Conservation (phyloP, 2,888 invertebrate genomes). For the Acleris sparsana region DNA sequence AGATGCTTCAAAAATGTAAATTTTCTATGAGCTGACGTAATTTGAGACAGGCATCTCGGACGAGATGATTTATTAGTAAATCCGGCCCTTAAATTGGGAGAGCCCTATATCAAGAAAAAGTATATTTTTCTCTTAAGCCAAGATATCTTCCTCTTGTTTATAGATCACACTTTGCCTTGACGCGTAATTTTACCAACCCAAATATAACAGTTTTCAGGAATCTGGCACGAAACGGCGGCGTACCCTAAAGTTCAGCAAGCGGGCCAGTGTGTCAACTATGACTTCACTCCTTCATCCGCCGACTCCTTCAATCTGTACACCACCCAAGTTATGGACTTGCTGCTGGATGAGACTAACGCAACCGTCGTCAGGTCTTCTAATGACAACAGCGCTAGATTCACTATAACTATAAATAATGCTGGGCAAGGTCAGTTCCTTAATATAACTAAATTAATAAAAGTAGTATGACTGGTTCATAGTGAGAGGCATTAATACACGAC, state of each 20-base stretch:
- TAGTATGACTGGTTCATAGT: too few species aligned
- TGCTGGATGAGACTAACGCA: constrained; percentile 26
- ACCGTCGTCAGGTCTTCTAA: constrained; percentile 20
- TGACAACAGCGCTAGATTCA: constrained; percentile 27
- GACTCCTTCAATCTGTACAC: constrained; percentile 20
- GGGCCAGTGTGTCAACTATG: constrained; percentile 35
- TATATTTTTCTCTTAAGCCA: too few species aligned
- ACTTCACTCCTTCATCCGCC: constrained; percentile 21
- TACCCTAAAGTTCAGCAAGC: constrained; percentile 32
- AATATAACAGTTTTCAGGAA: constrained; percentile 32
- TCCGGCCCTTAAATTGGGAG: too few species aligned
- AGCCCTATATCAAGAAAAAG: too few species aligned
- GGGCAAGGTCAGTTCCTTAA: constrained; percentile 16
- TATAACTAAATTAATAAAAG: too few species aligned
- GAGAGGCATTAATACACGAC: too few species aligned
- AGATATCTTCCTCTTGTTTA: neutral
- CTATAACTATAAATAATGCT: constrained; percentile 18
- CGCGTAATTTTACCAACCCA: neutral
- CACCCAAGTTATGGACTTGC: constrained; percentile 17
- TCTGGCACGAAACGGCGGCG: constrained; percentile 37
- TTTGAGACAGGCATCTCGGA: too few species aligned
- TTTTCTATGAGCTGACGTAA: too few species aligned
- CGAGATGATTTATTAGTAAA: too few species aligned
- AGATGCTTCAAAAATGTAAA: too few species aligned
- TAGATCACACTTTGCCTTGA: neutral